Evolutionary conservation across 2,888 invertebrate species (phyloP).

Genomic region (Caenorhabditis imperialis): DNA sequence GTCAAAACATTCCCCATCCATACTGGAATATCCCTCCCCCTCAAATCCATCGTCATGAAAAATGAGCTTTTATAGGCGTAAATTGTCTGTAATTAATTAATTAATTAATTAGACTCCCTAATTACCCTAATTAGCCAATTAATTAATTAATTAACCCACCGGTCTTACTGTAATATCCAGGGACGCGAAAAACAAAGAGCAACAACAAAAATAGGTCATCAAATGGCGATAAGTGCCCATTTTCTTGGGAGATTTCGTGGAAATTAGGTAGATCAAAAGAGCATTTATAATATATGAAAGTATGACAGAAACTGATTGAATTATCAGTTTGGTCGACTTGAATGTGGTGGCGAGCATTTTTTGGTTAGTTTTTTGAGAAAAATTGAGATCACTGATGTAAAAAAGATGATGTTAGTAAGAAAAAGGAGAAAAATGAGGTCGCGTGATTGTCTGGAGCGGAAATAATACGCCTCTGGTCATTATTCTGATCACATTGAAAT

Average conservation of each 20-base stretch:
- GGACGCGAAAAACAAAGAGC: slow-evolving; percentile 7
- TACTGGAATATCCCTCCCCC: background rate
- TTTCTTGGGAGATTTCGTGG: slow-evolving; percentile 13
- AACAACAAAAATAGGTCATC: slow-evolving; percentile 3
- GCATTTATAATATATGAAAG: slow-evolving; percentile 11
- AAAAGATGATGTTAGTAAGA: too few species aligned
- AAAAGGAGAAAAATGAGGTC: too few species aligned
- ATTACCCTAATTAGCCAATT: background rate
- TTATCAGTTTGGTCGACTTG: background rate
- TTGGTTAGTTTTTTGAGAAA: too few species aligned
- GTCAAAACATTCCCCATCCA: too few species aligned
- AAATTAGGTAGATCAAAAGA: slow-evolving; percentile 4
- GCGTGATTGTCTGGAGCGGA: too few species aligned
- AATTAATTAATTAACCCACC: slow-evolving; percentile 2
- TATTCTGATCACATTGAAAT: too few species aligned
- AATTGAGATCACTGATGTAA: too few species aligned
- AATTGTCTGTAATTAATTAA: background rate
- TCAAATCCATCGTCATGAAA: slow-evolving; percentile 5
- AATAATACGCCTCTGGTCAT: too few species aligned
- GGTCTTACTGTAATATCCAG: slow-evolving; percentile 8
- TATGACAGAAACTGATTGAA: slow-evolving; percentile 1
- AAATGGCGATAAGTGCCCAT: slow-evolving; percentile 17
- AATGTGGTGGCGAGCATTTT: too few species aligned
- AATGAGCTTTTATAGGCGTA: background rate
- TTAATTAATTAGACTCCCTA: background rate